Evolutionary conservation across 2,888 invertebrate species (phyloP).

Genomic region (Kryphioiulus occultus): DNA sequence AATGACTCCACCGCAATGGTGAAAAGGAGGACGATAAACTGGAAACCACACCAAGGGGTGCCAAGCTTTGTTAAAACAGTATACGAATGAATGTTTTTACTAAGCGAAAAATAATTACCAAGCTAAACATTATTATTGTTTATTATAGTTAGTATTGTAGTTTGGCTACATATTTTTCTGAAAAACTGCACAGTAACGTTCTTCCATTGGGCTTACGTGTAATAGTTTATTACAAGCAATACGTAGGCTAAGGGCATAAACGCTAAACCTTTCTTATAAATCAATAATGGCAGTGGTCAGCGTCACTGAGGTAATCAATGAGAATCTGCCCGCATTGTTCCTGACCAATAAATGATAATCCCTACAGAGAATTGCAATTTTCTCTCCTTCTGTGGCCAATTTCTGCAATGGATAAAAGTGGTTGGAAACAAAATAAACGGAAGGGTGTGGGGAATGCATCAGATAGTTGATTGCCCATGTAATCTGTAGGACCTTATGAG

Average conservation of each 20-base stretch:
- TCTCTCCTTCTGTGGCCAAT: background rate
- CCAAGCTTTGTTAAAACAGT: background rate
- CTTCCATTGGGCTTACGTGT: too few species aligned
- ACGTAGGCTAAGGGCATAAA: background rate
- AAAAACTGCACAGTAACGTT: too few species aligned
- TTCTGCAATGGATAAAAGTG: background rate
- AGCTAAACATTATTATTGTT: too few species aligned
- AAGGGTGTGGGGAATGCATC: too few species aligned
- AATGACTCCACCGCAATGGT: background rate
- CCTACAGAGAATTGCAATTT: background rate
- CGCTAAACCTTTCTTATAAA: background rate
- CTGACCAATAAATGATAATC: background rate
- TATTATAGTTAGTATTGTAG: too few species aligned
- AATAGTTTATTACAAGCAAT: background rate
- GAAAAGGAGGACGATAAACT: background rate
- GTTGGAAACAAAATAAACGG: background rate
- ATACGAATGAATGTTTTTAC: background rate
- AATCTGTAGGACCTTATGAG: too few species aligned
- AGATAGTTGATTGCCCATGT: too few species aligned
- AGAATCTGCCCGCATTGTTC: background rate
- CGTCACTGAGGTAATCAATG: background rate
- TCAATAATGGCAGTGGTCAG: background rate
- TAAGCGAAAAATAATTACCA: too few species aligned
- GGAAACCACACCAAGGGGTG: background rate
- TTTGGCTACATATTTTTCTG: too few species aligned